Conservation (phyloP, 2,113 vertebrate species). For the Atractosteus spatula region DNA sequence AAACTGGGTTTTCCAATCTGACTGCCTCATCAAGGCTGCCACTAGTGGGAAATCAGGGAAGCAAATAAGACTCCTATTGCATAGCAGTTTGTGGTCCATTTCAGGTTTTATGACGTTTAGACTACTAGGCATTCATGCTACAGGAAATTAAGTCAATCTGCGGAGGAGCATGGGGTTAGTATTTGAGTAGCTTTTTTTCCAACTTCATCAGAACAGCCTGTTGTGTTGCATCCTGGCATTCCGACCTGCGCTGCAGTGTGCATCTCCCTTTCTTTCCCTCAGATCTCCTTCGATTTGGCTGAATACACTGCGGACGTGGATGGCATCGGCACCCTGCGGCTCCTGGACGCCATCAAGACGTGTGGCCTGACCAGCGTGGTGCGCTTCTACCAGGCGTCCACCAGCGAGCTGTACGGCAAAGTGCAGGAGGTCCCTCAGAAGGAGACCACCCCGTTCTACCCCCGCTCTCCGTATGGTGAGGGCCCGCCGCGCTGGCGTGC, state of each 20-base stretch:
- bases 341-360: constrained; percentile 92
- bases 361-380: constrained; percentile 86
- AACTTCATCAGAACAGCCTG: no score
- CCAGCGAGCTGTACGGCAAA: constrained; percentile 95
- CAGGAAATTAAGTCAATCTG: no score
- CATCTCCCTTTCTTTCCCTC: background rate
- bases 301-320: constrained; percentile 97
- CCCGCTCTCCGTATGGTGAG: constrained; percentile 94
- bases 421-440: constrained; percentile 96
- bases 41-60: no score
- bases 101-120: no score
- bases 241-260: background rate
- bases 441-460: constrained; percentile 96
- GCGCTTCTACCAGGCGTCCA: constrained; percentile 97
- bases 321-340: constrained; percentile 87
- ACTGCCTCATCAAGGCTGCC: no score
- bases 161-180: no score
- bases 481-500: background rate
- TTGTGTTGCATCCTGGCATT: no score
- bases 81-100: no score
- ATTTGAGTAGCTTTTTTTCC: no score
- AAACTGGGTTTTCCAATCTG: no score
- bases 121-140: no score
- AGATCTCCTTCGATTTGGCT: constrained; percentile 96
- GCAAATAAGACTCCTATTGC: no score